Evolutionary conservation across 2,113 vertebrate species (phyloP), one percentile per base, ranked within the genome.

Genomic region (Cyphomyrus discorhynchus): DNA sequence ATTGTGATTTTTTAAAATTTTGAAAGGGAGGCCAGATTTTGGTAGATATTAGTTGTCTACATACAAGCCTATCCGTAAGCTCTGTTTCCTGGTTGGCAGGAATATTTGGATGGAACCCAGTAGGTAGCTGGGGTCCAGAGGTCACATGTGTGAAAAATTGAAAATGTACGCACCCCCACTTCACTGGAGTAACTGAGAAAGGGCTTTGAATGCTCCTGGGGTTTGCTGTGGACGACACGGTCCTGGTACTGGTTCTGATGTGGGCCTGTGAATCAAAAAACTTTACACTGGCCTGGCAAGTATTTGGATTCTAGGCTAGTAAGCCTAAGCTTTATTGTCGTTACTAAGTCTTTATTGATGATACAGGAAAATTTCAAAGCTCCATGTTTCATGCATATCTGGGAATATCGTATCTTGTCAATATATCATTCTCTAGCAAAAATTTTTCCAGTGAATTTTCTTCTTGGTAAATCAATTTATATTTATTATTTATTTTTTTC

Each of bases 121-220:
- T 27, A 39, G 45, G 27, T 39, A 77, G n/a, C 31, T 31, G 31
- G 31, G 85, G 39, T 31, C 49, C 24, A 45, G 86, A 27, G 49
- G 86, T 62, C 84, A 21, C 39, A 47, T 90, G 66, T 45, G 50
- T 17, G 87, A 62, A 58, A 58, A 88, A 88, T 50, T 77, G 53
- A 39, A 90, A 90, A 35, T 89, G 66, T 88, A 35, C 80, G 52
- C 49, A 9, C 47, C 62, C 31, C 31, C 13, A 77, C 27, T 87
- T 46, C 39, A 35, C 74, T 74, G 53, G 46, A 50, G 70, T 89
- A 56, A 74, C 56, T 89, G 46, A 39, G 35, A 85, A 88, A 88
- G 35, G 52, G 17, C 86, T 66, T 13, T 45, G 46, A 39, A 35
- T 52, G 46, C 88, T 83, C 50, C 47, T 50, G 80, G 80, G 88